A percentile compares a stretch with the other conserved stretches of the same genome.
phyloP scores from a whole-genome alignment of 2,797 vertebrate genomes.

The Anguilla marmorata region DNA sequence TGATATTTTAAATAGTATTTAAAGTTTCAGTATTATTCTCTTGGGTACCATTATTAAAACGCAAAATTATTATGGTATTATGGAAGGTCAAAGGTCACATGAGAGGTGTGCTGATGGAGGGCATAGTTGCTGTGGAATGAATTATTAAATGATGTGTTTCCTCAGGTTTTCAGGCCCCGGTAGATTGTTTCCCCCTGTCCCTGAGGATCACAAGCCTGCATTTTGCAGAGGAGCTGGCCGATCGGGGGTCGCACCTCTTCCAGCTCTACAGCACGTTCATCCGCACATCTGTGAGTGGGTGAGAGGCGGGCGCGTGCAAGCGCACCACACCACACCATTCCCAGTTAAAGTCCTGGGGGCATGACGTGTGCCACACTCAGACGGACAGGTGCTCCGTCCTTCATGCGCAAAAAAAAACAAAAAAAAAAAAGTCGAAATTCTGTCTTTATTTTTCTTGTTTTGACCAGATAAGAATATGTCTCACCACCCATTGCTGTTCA shows the following conservation, averaged over 20 bases:
- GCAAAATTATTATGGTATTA: neutral
- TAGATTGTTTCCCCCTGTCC: neutral
- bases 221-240: neutral
- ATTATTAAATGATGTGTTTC: neutral
- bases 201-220: slow-evolving; percentile 12
- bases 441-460: neutral
- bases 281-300: slow-evolving; percentile 9
- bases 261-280: slow-evolving; percentile 20
- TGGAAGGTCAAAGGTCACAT: too few relatives aligned
- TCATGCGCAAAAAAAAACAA: neutral
- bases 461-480: neutral
- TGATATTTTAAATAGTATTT: neutral
- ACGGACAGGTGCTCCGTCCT: neutral
- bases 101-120: too few relatives aligned
- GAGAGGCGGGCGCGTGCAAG: too few relatives aligned
- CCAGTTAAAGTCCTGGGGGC: neutral
- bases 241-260: slow-evolving; percentile 11
- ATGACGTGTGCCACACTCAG: neutral
- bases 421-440: too few relatives aligned
- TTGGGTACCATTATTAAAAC: too few relatives aligned
- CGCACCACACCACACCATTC: neutral
- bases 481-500: neutral
- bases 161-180: neutral
- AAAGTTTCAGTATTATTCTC: too few relatives aligned
- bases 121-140: neutral